phyloP scores from a whole-genome alignment of 2,113 vertebrate genomes.

The Glaucidium brasilianum region DNA sequence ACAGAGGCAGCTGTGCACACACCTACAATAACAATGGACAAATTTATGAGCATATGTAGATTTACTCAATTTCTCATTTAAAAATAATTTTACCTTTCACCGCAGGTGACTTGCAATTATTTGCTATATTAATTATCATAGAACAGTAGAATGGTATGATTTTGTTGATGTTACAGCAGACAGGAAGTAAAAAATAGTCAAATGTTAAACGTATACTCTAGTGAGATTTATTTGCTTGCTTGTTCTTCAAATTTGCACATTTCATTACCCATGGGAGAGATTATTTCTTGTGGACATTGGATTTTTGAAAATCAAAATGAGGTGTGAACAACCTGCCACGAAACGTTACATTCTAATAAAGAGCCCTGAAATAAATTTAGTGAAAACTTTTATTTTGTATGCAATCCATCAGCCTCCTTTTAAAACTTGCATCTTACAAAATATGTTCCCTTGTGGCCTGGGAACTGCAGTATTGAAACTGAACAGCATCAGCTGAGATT shows the following conservation, averaged over 20 bases:
- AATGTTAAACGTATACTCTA: not conserved
- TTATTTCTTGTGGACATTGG: not conserved
- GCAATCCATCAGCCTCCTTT: not conserved
- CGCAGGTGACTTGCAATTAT: not conserved
- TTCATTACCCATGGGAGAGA: not conserved
- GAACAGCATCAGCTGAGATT: not conserved
- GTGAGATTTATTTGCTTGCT: not conserved
- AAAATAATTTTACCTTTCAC: not conserved
- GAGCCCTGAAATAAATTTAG: not conserved
- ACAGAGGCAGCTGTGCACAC: not conserved
- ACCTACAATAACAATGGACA: not conserved
- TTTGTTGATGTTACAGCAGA: not conserved
- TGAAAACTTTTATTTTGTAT: not conserved
- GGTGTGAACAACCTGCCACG: not conserved
- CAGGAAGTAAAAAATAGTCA: not conserved
- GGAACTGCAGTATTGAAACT: not conserved
- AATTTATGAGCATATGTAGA: not conserved
- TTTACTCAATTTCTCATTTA: not conserved
- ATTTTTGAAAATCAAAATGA: conserved; percentile 32
- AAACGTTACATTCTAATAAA: not conserved
- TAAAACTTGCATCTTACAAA: not conserved
- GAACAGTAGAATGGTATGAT: not conserved
- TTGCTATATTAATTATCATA: not conserved
- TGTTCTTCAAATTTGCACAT: not conserved
- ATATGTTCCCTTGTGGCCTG: not conserved